Evolutionary conservation across 2,113 vertebrate species (phyloP).

Genomic region (Phoenicopterus ruber): DNA sequence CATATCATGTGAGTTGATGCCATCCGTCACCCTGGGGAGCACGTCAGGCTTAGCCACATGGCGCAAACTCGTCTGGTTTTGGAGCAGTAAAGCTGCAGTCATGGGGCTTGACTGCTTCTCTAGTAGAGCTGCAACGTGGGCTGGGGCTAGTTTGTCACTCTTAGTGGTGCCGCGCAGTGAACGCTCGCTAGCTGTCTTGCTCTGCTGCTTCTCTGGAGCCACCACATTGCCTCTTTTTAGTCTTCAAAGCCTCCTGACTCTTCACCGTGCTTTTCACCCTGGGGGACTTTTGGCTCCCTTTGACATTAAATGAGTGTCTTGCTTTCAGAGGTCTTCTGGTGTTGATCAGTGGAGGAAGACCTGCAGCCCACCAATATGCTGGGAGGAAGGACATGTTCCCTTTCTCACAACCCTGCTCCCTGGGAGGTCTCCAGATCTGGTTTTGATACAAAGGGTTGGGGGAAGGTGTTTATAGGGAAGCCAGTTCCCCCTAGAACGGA

Average conservation of each 20-base stretch:
- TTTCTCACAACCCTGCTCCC: background rate
- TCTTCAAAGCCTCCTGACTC: background rate
- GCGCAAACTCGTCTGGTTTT: background rate
- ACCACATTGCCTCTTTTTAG: background rate
- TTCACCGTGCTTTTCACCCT: background rate
- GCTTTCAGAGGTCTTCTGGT: background rate
- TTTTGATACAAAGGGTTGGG: background rate
- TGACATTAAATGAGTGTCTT: background rate
- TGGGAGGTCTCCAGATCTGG: background rate
- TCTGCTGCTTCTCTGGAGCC: background rate
- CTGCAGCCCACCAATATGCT: background rate
- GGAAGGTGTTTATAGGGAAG: background rate
- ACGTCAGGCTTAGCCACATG: accelerated
- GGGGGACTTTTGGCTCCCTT: background rate
- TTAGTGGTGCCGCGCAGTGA: background rate
- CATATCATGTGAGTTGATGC: background rate
- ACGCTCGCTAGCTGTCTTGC: background rate
- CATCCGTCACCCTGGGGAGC: background rate
- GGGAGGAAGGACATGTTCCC: background rate
- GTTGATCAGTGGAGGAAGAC: background rate
- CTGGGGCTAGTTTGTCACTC: background rate
- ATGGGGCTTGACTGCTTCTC: background rate
- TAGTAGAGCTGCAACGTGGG: background rate
- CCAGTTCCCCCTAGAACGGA: background rate
- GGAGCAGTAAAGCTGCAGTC: background rate